phyloP scores from a whole-genome alignment of 1,140 invertebrate species.

The Melanaphis sacchari region DNA sequence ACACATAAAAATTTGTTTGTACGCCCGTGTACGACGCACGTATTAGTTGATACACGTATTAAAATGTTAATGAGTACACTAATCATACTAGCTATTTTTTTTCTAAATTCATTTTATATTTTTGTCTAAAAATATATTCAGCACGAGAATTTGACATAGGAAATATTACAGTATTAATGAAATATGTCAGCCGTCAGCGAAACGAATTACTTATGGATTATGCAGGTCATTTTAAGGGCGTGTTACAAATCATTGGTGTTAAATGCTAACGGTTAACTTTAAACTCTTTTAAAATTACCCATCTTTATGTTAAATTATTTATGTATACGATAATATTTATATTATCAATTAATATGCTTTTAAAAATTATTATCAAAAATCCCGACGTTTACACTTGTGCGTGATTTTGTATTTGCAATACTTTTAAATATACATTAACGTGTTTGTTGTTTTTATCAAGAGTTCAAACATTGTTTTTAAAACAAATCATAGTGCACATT shows the following conservation, averaged over 20 bases:
- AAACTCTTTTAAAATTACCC: not conserved
- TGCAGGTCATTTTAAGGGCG: not conserved
- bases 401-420: not conserved
- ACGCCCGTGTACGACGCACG: not conserved
- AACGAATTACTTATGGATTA: not conserved
- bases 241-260: not conserved
- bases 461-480: not conserved
- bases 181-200: too few relatives aligned
- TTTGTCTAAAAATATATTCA: not conserved
- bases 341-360: not conserved
- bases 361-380: not conserved
- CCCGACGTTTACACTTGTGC: not conserved
- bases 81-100: not conserved
- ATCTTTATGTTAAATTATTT: not conserved
- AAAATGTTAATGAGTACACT: not conserved
- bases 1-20: not conserved
- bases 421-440: not conserved
- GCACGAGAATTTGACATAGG: not conserved
- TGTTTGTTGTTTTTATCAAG: not conserved
- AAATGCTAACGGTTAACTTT: not conserved
- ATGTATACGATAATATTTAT: not conserved
- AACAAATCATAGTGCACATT: not conserved
- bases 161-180: too few relatives aligned
- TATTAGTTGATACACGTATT: not conserved
- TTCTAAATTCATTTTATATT: not conserved